phyloP scores from a whole-genome alignment of 2,797 vertebrate genomes.

The Astyanax mexicanus region DNA sequence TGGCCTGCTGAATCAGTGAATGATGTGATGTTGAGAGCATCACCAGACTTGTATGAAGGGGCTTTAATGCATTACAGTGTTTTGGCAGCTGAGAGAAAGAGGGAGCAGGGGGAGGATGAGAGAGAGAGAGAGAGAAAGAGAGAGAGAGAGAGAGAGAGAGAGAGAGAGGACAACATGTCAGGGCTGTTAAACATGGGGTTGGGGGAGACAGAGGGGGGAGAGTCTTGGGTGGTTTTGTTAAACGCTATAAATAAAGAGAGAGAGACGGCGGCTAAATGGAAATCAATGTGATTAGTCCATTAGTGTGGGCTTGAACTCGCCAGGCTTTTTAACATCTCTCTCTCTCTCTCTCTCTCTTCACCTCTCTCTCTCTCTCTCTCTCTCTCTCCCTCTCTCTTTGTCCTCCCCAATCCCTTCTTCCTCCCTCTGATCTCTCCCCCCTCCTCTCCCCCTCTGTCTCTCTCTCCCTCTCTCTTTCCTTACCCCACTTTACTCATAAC shows the following conservation, averaged over 20 bases:
- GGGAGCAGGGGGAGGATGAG: constrained; percentile 19
- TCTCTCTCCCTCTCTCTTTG: constrained; percentile 61
- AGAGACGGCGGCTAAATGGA: constrained; percentile 82
- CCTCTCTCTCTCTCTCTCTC: background rate
- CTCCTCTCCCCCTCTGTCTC: constrained; percentile 45
- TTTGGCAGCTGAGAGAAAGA: constrained; percentile 63
- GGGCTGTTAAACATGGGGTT: constrained; percentile 66
- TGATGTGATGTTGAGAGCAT: constrained; percentile 41
- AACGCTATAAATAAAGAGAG: constrained; percentile 85
- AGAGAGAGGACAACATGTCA: constrained; percentile 68
- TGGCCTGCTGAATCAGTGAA: constrained; percentile 38
- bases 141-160: too few species aligned
- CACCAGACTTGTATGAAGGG: constrained; percentile 9
- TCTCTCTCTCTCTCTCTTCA: background rate
- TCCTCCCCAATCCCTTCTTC: too few species aligned
- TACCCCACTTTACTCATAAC: constrained; percentile 49
- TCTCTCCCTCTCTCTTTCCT: constrained; percentile 61
- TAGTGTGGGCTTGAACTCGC: constrained; percentile 77
- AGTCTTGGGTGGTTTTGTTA: constrained; percentile 74
- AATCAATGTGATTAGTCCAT: constrained; percentile 86
- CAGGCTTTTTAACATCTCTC: constrained; percentile 58
- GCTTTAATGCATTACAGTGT: constrained; percentile 71
- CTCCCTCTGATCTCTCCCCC: background rate
- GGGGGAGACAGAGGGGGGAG: constrained; percentile 52
- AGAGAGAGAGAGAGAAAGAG: too few species aligned